phyloP scores from a whole-genome alignment of 2,888 invertebrate species.

The Amphipoea lucens region DNA sequence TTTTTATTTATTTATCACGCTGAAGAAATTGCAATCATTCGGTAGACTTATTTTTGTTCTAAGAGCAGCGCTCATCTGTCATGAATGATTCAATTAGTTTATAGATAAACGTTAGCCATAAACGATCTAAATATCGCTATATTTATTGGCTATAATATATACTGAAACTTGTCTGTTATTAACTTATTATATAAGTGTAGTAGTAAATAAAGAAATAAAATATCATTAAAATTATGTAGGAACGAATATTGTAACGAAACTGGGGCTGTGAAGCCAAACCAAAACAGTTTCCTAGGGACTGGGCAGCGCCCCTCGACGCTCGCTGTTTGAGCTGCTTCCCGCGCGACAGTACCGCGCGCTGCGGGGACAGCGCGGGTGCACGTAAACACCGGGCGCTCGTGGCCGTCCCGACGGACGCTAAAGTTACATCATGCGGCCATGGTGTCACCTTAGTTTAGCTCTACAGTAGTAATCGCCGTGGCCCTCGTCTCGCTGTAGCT shows the following conservation, averaged over 20 bases:
- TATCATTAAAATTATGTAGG: constrained; percentile 79
- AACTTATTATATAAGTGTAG: constrained; percentile 66
- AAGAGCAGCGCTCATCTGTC: constrained; percentile 60
- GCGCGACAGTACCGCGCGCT: not conserved
- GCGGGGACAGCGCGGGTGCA: not conserved
- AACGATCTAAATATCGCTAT: constrained; percentile 62
- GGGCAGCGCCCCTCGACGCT: constrained; percentile 66
- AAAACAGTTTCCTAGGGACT: constrained; percentile 79
- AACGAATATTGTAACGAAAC: constrained; percentile 80
- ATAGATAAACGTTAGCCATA: constrained; percentile 59
- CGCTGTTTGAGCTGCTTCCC: constrained; percentile 21
- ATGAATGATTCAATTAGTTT: constrained; percentile 57
- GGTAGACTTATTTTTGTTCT: constrained; percentile 31
- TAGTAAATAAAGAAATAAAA: constrained; percentile 67
- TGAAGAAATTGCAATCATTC: constrained; percentile 27
- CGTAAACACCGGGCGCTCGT: constrained; percentile 63
- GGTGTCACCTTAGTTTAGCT: constrained; percentile 85
- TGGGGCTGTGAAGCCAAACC: constrained; percentile 87
- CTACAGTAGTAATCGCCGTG: constrained; percentile 78
- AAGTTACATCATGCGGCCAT: constrained; percentile 90
- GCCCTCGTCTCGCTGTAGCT: constrained; percentile 64
- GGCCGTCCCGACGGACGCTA: constrained; percentile 77
- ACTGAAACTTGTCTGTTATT: constrained; percentile 70
- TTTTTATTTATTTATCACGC: constrained; percentile 52
- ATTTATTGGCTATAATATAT: constrained; percentile 67